Conservation (phyloP, 2,888 invertebrate species). For the Caenorhabditis angaria region DNA sequence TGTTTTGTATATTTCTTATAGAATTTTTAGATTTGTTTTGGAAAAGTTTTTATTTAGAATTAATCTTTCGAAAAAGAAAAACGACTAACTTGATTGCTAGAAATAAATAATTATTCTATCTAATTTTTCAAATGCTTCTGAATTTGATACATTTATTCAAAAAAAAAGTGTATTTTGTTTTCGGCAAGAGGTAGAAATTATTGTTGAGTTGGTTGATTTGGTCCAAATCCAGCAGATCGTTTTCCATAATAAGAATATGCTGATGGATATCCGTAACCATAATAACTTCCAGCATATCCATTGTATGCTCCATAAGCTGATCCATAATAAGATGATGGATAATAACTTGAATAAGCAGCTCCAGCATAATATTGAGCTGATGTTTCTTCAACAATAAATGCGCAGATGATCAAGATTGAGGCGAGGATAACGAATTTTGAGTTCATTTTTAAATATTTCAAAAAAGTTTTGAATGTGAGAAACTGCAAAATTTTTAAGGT, state of each 20-base stretch:
- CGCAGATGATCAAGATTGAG: neutral
- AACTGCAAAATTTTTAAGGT: neutral
- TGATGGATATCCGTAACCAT: no score
- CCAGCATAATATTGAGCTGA: conserved; percentile 2
- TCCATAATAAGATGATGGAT: neutral
- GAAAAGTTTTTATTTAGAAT: neutral
- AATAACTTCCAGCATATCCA: no score
- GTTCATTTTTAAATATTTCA: neutral
- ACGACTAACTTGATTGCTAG: neutral
- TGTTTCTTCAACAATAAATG: neutral
- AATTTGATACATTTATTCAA: neutral
- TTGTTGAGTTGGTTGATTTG: no score
- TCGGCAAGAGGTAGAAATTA: neutral
- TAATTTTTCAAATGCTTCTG: neutral
- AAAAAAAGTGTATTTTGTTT: neutral
- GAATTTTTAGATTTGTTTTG: neutral
- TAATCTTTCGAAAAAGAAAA: conserved; percentile 1
- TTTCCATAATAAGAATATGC: neutral
- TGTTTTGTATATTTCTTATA: neutral
- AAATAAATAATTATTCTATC: neutral
- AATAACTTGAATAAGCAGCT: neutral
- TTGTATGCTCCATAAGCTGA: no score
- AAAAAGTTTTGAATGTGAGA: neutral
- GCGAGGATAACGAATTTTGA: neutral
- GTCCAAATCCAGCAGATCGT: no score